These are phyloP conservation scores for Dromaius novaehollandiae DNA, from an alignment of 2,113 vertebrate genomes.

Conservation along the genomic window DNA sequence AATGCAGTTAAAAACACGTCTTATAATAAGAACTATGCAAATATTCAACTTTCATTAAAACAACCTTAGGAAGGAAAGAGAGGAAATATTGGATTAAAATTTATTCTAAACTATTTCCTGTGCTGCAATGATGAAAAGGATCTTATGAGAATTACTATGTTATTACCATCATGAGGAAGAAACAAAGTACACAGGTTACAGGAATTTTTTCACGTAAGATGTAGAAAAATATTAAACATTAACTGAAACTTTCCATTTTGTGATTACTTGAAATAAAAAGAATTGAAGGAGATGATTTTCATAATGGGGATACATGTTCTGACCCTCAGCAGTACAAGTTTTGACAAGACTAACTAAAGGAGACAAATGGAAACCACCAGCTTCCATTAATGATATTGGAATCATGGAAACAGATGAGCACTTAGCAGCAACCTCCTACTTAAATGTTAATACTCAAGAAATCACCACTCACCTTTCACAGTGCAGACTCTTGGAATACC, in stretches of 20 bases:
- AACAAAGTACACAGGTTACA: background rate
- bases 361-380: background rate
- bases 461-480: background rate
- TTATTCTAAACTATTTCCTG: background rate
- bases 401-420: background rate
- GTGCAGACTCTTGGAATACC: background rate
- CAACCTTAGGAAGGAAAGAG: background rate
- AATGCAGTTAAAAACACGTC: constrained; percentile 41
- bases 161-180: background rate
- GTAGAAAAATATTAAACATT: background rate
- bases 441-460: background rate
- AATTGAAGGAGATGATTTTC: background rate
- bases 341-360: background rate
- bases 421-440: background rate
- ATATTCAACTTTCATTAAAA: constrained; percentile 25
- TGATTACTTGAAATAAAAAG: background rate
- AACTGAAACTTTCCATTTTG: background rate
- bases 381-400: background rate
- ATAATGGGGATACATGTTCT: background rate
- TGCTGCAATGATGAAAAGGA: background rate
- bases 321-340: background rate
- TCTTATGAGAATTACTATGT: background rate
- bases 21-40: constrained; percentile 5
- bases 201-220: background rate
- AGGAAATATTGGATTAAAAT: background rate